Base-by-base conservation (phyloP, 2,113 vertebrate species). In the Chaetura pelagica region DNA sequence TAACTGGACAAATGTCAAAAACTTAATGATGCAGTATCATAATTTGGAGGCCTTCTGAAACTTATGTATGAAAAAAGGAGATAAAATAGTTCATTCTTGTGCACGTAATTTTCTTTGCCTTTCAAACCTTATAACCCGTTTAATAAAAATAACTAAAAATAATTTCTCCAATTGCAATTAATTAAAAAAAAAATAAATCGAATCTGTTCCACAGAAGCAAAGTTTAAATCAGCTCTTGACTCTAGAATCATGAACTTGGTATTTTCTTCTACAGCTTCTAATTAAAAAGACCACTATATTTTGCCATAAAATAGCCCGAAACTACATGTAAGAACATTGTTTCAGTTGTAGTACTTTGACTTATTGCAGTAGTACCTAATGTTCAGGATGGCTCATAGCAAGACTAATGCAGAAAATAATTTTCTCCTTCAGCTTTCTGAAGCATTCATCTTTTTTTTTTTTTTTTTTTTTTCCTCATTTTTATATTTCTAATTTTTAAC, bases 1-100 rank as follows among this genome's bases (percentile, higher is more conserved):
- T 97, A 98, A 98, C 98, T 98, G 98, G 98, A 98, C 98, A 98
- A 98, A 97, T 98, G 97, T 98, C 98, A 98, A 97, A 96, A 96
- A 96, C 87, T 97, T 98, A 98, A 98, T 98, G 98, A 98, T 96
- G 97, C 96, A 74, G 84, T 12, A 32, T 97, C 96, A 95, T 94
- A 94, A 98, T 98, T 98, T 97, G 97, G 97, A 97, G 93, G 92
- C 76, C 66, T 75, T 97, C 97, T 97, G 92, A 97, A 98, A 97
- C 91, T 97, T 97, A 23, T 40, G 32, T 8, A 8, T 7, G 34
- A 92, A 95, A 89, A 96, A 97, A 95, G 58, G 27, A 93, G 87
- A 90, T 82, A 95, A 97, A 98, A 94, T 86, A 96, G 81, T 93
- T 96, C 57, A 42, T 97, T 97, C 64, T 73, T 63, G 81, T 24